Percentiles rank a stretch among this genome's conserved stretches.
These are phyloP conservation scores for Poeciliopsis infans DNA, from an alignment of 2,797 vertebrate genomes.

Conservation along the genomic window DNA sequence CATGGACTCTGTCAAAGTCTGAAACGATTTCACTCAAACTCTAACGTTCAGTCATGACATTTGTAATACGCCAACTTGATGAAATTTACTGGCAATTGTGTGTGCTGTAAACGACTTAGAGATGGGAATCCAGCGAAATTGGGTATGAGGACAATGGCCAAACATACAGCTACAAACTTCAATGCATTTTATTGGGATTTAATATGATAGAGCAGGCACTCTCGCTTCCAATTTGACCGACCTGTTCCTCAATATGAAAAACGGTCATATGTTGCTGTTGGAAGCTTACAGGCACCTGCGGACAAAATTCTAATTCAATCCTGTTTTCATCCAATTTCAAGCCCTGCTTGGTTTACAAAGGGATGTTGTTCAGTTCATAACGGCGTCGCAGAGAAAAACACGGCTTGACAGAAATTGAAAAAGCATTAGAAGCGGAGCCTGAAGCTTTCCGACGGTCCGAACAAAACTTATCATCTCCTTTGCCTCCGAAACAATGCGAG, in stretches of 20 bases:
- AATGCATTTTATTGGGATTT: neutral
- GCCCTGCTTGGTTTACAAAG: neutral
- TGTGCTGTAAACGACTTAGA: neutral
- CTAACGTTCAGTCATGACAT: neutral
- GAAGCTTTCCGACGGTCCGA: slow-evolving; percentile 25
- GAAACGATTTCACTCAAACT: neutral
- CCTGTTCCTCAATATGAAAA: neutral
- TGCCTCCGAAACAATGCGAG: slow-evolving; percentile 22
- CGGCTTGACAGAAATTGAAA: slow-evolving; percentile 60
- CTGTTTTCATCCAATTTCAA: slow-evolving; percentile 1
- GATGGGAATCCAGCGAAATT: neutral
- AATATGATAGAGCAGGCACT: neutral
- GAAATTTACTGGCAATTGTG: neutral
- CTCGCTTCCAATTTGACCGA: neutral
- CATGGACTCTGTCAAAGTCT: neutral
- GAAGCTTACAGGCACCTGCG: neutral
- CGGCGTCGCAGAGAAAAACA: slow-evolving; percentile 42
- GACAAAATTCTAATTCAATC: neutral
- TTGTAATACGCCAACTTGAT: neutral
- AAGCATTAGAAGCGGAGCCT: slow-evolving; percentile 17
- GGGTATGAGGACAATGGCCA: neutral
- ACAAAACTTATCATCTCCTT: slow-evolving; percentile 48
- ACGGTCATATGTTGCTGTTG: neutral
- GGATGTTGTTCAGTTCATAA: slow-evolving; percentile 29
- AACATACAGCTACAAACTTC: neutral